Evolutionary conservation across 2,113 vertebrate species (phyloP).

Genomic region (Meriones unguiculatus): DNA sequence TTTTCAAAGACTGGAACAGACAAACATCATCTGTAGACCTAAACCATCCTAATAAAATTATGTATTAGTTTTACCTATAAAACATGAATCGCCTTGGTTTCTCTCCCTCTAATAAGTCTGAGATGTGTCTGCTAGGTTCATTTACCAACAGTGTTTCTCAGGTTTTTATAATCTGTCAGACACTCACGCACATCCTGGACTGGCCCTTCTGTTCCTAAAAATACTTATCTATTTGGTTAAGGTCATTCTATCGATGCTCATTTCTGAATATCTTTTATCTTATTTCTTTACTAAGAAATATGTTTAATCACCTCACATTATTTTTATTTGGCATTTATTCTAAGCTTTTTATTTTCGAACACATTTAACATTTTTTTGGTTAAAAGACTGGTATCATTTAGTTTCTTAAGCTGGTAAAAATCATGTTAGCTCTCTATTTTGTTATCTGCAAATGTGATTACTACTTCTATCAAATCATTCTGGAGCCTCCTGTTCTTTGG

Average conservation of each 20-base stretch:
- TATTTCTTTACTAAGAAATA: background rate
- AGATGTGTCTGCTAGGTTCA: background rate
- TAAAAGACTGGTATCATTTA: background rate
- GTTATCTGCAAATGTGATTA: background rate
- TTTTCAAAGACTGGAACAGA: slow-evolving; percentile 20
- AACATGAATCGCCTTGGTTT: background rate
- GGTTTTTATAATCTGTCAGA: slow-evolving; percentile 31
- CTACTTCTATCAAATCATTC: background rate
- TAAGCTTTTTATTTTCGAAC: background rate
- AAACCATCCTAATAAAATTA: slow-evolving; percentile 49
- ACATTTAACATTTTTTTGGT: background rate
- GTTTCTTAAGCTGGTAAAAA: slow-evolving; percentile 28
- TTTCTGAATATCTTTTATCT: background rate
- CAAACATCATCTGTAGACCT: slow-evolving; percentile 21
- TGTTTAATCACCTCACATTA: slow-evolving; percentile 20
- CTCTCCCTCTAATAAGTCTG: background rate
- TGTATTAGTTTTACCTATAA: background rate
- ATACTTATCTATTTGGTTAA: background rate
- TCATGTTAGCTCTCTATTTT: slow-evolving; percentile 6
- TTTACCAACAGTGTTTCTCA: background rate
- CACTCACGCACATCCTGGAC: background rate
- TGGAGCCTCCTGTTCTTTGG: background rate
- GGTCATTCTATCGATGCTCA: background rate
- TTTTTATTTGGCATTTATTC: slow-evolving; percentile 47
- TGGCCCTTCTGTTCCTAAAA: slow-evolving; percentile 19